A percentile compares a stretch with the other conserved stretches of the same genome.
Conservation (phyloP, 2,797 vertebrate genomes). For the Gymnodraco acuticeps region DNA sequence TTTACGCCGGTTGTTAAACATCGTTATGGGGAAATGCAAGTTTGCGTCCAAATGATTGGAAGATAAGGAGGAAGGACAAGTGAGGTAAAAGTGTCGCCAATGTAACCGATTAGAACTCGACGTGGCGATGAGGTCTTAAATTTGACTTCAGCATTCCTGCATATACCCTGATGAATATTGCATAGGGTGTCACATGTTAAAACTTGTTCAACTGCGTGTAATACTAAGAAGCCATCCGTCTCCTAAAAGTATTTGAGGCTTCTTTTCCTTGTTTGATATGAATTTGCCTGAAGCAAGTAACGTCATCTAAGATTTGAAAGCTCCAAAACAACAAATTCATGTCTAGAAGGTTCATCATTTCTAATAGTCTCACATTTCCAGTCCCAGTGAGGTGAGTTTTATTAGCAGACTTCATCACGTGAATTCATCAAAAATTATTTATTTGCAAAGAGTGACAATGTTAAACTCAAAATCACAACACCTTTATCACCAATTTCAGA, state of each 20-base stretch:
- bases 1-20: too few relatives aligned
- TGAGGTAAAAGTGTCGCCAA: too few relatives aligned
- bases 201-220: slow-evolving; percentile 26
- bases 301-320: neutral
- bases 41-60: too few relatives aligned
- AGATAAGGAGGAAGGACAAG: too few relatives aligned
- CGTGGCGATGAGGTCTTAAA: too few relatives aligned
- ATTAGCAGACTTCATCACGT: neutral
- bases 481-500: neutral
- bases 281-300: neutral
- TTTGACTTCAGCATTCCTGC: too few relatives aligned
- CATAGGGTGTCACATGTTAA: slow-evolving; percentile 1
- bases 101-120: too few relatives aligned
- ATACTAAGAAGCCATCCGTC: neutral
- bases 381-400: neutral
- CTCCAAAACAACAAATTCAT: neutral
- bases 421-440: neutral
- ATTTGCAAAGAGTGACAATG: neutral
- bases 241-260: slow-evolving; percentile 15
- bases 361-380: neutral
- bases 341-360: too few relatives aligned
- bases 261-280: neutral
- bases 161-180: neutral
- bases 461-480: neutral
- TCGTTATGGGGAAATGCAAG: too few relatives aligned